A percentile compares a stretch with the other conserved stretches of the same genome.
These are phyloP conservation scores for Colinus virginianus DNA, from an alignment of 2,113 vertebrate genomes.

Conservation along the genomic window DNA sequence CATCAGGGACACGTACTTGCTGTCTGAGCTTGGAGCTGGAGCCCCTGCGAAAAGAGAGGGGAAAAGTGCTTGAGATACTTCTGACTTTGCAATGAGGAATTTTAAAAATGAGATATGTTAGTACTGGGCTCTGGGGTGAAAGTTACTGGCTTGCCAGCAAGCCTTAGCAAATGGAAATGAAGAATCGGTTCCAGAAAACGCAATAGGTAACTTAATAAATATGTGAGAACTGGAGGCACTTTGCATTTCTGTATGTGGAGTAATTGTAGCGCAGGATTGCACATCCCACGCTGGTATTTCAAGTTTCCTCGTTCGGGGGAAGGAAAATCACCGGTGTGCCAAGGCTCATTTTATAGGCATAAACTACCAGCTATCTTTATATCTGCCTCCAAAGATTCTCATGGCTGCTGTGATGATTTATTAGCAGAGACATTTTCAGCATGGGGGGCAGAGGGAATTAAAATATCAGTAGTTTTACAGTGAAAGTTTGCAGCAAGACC, in stretches of 20 bases:
- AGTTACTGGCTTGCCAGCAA: not conserved
- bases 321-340: not conserved
- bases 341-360: not conserved
- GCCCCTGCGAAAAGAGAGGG: not conserved
- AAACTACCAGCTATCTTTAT: not conserved
- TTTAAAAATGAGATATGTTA: not conserved
- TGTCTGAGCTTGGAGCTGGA: not conserved
- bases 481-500: not conserved
- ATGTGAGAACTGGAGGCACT: conserved; percentile 23
- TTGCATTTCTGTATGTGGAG: conserved; percentile 51
- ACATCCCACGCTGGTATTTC: conserved; percentile 58
- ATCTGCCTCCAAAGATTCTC: not conserved
- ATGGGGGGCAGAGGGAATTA: not conserved
- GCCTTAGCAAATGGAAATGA: conserved; percentile 27
- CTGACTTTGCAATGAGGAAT: not conserved
- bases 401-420: not conserved
- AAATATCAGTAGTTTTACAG: not conserved
- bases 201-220: not conserved
- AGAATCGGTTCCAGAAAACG: conserved; percentile 36
- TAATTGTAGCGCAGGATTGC: conserved; percentile 10
- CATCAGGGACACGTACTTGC: not conserved
- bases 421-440: not conserved
- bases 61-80: not conserved
- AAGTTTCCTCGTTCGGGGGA: conserved; percentile 29
- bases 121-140: not conserved